Percentiles rank a stretch among this genome's conserved stretches.
Evolutionary conservation across 2,888 invertebrate genomes (phyloP).

Genomic region (Neoitamus cyanurus): DNA sequence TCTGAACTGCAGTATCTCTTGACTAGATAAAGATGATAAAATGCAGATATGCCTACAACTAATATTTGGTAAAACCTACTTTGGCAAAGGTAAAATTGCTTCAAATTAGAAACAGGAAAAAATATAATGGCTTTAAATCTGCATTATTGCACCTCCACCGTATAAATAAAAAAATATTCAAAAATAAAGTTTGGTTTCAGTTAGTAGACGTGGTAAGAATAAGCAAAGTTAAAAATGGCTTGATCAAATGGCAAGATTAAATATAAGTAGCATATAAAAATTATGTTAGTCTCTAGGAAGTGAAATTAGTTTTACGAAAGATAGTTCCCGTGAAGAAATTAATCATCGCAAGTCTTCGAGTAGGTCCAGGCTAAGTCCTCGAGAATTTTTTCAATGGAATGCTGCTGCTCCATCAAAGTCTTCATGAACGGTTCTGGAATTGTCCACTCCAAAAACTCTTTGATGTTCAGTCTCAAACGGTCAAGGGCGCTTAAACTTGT

Average conservation of each 20-base stretch:
- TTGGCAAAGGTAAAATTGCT: constrained; percentile 20
- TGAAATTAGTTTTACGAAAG: not conserved
- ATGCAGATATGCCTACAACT: constrained; percentile 11
- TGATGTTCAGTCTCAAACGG: constrained; percentile 78
- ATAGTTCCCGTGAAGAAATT: not conserved
- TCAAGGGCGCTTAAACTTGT: constrained; percentile 71
- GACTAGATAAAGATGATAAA: constrained; percentile 10
- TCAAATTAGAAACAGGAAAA: not conserved
- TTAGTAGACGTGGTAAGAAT: not conserved
- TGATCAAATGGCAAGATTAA: constrained; percentile 31
- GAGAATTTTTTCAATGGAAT: constrained; percentile 82
- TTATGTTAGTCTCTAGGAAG: not conserved
- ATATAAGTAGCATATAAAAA: constrained; percentile 7
- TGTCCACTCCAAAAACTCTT: constrained; percentile 82
- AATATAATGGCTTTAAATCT: not conserved
- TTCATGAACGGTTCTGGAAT: constrained; percentile 83
- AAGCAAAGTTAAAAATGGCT: constrained; percentile 1
- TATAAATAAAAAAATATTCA: not conserved
- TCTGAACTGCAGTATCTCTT: not conserved
- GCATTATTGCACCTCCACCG: constrained; percentile 25
- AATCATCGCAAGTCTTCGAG: not conserved
- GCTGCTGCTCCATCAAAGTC: constrained; percentile 76
- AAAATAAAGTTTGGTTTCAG: not conserved
- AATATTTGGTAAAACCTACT: constrained; percentile 36
- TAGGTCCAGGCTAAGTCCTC: constrained; percentile 73